These are phyloP conservation scores for Brachypteracias leptosomus DNA, from an alignment of 2,113 vertebrate species.

Conservation along the genomic window DNA sequence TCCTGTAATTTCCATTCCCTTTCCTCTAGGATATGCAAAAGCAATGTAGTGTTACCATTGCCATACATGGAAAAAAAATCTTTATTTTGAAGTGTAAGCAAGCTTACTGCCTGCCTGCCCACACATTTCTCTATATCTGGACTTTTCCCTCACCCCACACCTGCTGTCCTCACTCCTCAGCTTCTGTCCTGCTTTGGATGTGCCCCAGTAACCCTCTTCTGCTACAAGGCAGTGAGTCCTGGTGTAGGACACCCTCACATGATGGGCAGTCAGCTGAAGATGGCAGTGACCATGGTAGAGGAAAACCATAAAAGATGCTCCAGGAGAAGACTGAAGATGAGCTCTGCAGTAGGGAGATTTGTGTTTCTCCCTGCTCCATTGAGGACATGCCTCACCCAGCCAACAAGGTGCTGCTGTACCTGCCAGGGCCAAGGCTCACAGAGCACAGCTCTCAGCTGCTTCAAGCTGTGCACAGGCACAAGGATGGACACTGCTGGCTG, in stretches of 20 bases:
- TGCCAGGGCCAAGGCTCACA: rapidly evolving
- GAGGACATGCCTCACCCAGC: rapidly evolving
- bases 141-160: not conserved
- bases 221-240: not conserved
- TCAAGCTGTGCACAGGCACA: rapidly evolving
- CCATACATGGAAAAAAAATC: not conserved
- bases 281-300: not conserved
- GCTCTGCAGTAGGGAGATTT: not conserved
- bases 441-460: not conserved
- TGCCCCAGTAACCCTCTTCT: not conserved
- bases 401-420: not conserved
- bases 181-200: not conserved
- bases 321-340: not conserved
- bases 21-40: not conserved
- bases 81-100: not conserved
- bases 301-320: rapidly evolving
- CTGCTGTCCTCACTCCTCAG: not conserved
- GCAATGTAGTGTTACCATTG: not conserved
- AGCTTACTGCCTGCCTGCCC: not conserved
- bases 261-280: not conserved
- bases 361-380: not conserved
- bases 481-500: not conserved
- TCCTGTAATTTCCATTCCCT: not conserved
- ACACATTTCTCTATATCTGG: not conserved
- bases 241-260: rapidly evolving